Conservation (phyloP, 2,888 invertebrate species). For the Stenchaetothrips biformis region DNA sequence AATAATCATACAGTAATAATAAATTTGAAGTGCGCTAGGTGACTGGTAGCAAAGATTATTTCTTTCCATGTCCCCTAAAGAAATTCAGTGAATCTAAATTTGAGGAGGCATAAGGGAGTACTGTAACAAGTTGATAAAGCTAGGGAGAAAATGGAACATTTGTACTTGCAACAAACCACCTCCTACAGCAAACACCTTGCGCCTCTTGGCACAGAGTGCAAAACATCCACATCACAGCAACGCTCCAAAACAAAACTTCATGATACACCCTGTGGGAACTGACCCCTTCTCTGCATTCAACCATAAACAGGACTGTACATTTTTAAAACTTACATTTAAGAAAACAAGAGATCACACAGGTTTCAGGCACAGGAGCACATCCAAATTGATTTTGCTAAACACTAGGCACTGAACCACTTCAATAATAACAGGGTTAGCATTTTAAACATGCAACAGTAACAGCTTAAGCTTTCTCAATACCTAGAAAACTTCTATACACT, state of each 20-base stretch:
- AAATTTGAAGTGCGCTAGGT: not conserved
- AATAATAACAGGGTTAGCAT: not conserved
- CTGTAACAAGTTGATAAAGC: constrained; percentile 9
- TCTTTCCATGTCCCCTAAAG: not conserved
- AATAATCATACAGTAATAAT: not conserved
- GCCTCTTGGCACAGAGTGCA: not conserved
- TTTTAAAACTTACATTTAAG: not conserved
- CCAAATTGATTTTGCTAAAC: not conserved
- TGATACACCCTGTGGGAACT: constrained; percentile 22
- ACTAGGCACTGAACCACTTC: not conserved
- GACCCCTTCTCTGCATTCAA: constrained; percentile 9
- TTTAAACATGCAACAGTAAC: too few species aligned
- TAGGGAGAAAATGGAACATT: constrained; percentile 19
- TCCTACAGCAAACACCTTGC: not conserved
- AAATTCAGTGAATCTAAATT: not conserved
- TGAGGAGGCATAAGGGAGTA: not conserved
- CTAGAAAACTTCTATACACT: not conserved
- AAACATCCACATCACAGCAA: constrained; percentile 5
- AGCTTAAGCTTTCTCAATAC: not conserved
- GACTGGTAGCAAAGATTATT: not conserved
- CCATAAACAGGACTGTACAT: not conserved
- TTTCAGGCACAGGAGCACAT: not conserved
- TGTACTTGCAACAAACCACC: constrained; percentile 18
- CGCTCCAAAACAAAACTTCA: constrained; percentile 18
- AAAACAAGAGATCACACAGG: constrained; percentile 20